Evolutionary conservation across 1,140 invertebrate species (phyloP).

Genomic region (Diachasma alloeum): DNA sequence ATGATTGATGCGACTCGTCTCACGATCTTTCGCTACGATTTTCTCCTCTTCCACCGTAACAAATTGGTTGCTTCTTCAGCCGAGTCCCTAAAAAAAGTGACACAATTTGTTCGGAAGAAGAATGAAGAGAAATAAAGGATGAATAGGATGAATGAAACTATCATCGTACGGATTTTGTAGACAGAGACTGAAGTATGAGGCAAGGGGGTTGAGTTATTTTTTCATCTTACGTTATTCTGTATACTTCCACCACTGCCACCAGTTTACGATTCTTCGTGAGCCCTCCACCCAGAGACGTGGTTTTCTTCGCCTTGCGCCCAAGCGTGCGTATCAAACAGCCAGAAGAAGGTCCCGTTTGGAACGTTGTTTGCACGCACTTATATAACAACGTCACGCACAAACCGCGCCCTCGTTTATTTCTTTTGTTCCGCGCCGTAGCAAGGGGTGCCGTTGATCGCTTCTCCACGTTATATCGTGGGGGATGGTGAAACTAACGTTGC

Average conservation of each 20-base stretch:
- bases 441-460: slow-evolving; percentile 45
- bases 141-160: slow-evolving; percentile 14
- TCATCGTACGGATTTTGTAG: slow-evolving; percentile 22
- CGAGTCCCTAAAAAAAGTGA: background rate
- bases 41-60: background rate
- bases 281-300: background rate
- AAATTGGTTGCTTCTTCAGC: slow-evolving; percentile 8
- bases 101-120: slow-evolving; percentile 12
- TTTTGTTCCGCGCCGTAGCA: slow-evolving; percentile 59
- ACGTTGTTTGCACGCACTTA: slow-evolving; percentile 51
- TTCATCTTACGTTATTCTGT: background rate
- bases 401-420: slow-evolving; percentile 62
- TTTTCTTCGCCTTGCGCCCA: background rate
- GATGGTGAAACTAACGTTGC: slow-evolving; percentile 15
- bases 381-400: slow-evolving; percentile 63
- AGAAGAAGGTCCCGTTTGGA: slow-evolving; percentile 1
- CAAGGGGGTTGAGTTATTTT: background rate
- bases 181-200: background rate
- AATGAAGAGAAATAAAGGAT: background rate
- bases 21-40: background rate
- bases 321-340: background rate
- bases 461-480: background rate
- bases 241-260: background rate
- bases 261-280: background rate
- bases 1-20: slow-evolving; percentile 2